Conservation (phyloP, 2,888 invertebrate genomes). For the Tubulanus polymorphus region DNA sequence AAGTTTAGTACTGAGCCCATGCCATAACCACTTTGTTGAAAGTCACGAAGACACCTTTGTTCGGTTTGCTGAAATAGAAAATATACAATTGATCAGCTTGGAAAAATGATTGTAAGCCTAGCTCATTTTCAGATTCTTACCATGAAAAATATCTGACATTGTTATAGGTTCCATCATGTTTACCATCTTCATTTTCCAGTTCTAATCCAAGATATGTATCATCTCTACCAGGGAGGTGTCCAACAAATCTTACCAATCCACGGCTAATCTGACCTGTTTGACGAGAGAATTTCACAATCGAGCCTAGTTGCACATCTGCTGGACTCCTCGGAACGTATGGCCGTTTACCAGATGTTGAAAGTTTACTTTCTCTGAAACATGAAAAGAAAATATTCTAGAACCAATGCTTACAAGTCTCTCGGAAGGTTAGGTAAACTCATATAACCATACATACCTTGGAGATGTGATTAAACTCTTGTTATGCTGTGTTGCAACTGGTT, state of each 20-base stretch:
- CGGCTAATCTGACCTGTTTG: constrained; percentile 50
- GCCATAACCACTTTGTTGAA: constrained; percentile 52
- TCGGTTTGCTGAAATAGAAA: constrained; percentile 47
- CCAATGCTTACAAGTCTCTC: neutral
- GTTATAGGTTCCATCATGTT: constrained; percentile 53
- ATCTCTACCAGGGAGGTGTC: constrained; percentile 47
- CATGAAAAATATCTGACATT: constrained; percentile 49
- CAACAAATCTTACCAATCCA: constrained; percentile 49
- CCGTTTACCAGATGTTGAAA: constrained; percentile 34
- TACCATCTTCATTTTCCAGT: constrained; percentile 52
- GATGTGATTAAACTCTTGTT: constrained; percentile 29
- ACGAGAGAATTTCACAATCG: constrained; percentile 51
- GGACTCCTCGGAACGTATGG: constrained; percentile 50
- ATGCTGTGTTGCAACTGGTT: constrained; percentile 38
- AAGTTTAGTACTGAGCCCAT: no score
- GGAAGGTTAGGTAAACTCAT: neutral
- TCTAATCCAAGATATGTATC: constrained; percentile 51
- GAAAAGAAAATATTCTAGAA: neutral
- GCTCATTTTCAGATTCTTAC: constrained; percentile 30
- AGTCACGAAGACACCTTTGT: constrained; percentile 52
- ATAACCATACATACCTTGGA: neutral
- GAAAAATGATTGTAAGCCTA: no score
- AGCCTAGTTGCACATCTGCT: constrained; percentile 43
- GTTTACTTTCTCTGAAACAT: neutral
- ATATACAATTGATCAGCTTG: constrained; percentile 1